Evolutionary conservation across 2,797 vertebrate species (phyloP).

Genomic region (Takifugu rubripes): DNA sequence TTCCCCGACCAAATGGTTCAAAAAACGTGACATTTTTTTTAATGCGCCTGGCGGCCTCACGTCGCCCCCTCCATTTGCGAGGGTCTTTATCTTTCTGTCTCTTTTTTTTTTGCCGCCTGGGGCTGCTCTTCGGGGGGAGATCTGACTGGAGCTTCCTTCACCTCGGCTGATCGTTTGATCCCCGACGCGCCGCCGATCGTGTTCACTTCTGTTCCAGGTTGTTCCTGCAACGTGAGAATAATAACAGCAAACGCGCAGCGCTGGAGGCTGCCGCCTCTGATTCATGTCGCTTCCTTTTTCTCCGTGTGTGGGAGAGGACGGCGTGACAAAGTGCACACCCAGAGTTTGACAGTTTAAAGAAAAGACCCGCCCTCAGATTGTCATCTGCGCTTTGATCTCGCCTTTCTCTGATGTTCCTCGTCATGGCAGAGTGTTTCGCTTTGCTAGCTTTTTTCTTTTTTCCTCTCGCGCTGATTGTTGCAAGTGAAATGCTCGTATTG

Average conservation of each 20-base stretch:
- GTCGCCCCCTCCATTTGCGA: conserved; percentile 47
- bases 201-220: conserved; percentile 59
- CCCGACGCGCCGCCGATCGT: conserved; percentile 4
- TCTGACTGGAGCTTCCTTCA: conserved; percentile 48
- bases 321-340: conserved; percentile 57
- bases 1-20: conserved; percentile 67
- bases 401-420: conserved; percentile 29
- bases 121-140: conserved; percentile 43
- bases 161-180: conserved; percentile 58
- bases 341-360: conserved; percentile 64
- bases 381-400: conserved; percentile 55
- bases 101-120: conserved; percentile 19
- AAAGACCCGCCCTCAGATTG: conserved; percentile 64
- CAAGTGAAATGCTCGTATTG: conserved; percentile 25
- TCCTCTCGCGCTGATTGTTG: conserved; percentile 20
- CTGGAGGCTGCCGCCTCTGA: conserved; percentile 44
- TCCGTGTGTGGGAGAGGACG: conserved; percentile 46
- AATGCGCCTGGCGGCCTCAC: conserved; percentile 41
- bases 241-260: conserved; percentile 9
- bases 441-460: conserved; percentile 32
- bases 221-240: conserved; percentile 21
- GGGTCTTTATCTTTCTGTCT: conserved; percentile 1
- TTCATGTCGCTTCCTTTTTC: conserved; percentile 40
- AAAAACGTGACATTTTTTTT: conserved; percentile 61
- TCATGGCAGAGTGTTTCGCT: conserved; percentile 23